These are phyloP conservation scores for Corythucha ciliata DNA, from an alignment of 2,888 invertebrate species.

Conservation along the genomic window DNA sequence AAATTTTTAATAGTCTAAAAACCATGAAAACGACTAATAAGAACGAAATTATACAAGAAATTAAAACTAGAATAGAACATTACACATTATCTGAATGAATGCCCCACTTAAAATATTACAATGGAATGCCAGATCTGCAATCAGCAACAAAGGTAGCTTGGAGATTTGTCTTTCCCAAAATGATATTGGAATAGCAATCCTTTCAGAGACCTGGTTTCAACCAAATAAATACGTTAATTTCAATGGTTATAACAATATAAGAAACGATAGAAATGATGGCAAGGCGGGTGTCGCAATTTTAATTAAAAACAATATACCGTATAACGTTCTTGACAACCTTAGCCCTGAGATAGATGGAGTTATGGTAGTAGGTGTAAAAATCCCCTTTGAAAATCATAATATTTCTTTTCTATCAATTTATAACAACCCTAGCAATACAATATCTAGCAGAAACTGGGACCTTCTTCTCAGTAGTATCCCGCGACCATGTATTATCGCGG, in stretches of 20 bases:
- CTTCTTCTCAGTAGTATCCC: not conserved
- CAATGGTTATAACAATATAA: not conserved
- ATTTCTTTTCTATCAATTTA: not conserved
- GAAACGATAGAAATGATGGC: not conserved
- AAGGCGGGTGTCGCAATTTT: conserved; percentile 7
- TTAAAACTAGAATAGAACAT: no score
- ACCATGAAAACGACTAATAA: no score
- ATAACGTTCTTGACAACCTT: not conserved
- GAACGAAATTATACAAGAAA: no score
- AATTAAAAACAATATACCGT: not conserved
- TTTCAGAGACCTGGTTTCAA: conserved; percentile 14
- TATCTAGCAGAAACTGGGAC: not conserved
- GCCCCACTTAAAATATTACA: conserved; percentile 2
- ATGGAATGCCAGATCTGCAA: conserved; percentile 14
- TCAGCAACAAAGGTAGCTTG: conserved; percentile 13
- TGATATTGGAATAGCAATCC: conserved; percentile 6
- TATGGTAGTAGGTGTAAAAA: not conserved
- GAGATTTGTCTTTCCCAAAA: not conserved
- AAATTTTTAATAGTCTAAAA: no score
- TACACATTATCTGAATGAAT: no score
- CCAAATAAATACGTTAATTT: not conserved
- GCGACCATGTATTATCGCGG: conserved; percentile 4
- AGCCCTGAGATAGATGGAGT: not conserved
- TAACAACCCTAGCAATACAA: conserved; percentile 8
- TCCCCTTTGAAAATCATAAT: not conserved